Conservation (phyloP, 2,113 vertebrate genomes). For the Salvelinus fontinalis region DNA sequence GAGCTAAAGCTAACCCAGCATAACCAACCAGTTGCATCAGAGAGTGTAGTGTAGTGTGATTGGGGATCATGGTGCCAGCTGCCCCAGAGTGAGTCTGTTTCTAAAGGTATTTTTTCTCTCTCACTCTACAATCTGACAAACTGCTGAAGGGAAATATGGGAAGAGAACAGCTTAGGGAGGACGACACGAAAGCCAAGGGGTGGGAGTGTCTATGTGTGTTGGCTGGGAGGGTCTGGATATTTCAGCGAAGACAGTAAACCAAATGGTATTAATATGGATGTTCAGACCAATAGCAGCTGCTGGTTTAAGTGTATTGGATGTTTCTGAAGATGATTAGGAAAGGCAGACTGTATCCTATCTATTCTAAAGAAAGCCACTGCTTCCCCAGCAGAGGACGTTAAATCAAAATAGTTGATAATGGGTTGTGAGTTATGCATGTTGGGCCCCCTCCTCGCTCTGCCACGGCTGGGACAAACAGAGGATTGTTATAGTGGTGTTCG, state of each 20-base stretch:
- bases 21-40: background rate
- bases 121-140: conserved; percentile 1
- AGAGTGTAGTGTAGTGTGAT: background rate
- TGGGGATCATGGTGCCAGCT: background rate
- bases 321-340: background rate
- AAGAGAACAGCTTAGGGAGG: background rate
- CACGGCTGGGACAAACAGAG: conserved; percentile 43
- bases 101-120: background rate
- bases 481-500: conserved; percentile 51
- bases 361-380: background rate
- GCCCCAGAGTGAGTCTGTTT: background rate
- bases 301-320: background rate
- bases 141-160: background rate
- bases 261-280: background rate
- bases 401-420: background rate
- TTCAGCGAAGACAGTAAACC: background rate
- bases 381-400: conserved; percentile 19
- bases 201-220: background rate
- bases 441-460: conserved; percentile 47
- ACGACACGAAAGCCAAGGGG: background rate
- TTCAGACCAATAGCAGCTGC: background rate
- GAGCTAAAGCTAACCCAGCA: background rate
- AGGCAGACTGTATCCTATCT: background rate
- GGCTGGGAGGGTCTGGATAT: background rate
- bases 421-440: conserved; percentile 16